Conservation (phyloP, 2,113 vertebrate genomes). For the Cephalopholis sonnerati region DNA sequence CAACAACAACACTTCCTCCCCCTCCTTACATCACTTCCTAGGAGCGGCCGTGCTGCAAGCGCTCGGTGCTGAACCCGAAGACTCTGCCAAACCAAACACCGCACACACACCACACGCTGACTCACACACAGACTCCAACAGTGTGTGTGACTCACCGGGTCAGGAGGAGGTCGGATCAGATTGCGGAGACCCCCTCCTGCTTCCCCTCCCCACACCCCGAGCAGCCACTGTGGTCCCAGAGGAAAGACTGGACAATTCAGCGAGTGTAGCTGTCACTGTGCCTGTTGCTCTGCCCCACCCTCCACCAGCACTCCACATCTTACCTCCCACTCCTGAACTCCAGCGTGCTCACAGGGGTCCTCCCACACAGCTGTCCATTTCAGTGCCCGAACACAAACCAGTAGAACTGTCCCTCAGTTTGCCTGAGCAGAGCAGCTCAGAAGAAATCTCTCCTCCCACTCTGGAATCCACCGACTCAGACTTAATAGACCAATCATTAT, state of each 20-base stretch:
- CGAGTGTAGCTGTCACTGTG: constrained; percentile 52
- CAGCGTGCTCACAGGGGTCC: constrained; percentile 29
- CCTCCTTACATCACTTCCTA: constrained; percentile 90
- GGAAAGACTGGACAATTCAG: constrained; percentile 50
- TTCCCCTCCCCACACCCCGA: constrained; percentile 59
- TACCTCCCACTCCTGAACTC: constrained; percentile 63
- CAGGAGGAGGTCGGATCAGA: constrained; percentile 36
- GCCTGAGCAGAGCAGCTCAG: constrained; percentile 58
- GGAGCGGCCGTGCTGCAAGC: constrained; percentile 83
- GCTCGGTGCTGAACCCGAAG: constrained; percentile 43
- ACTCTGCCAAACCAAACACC: constrained; percentile 23
- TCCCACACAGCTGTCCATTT: constrained; percentile 29
- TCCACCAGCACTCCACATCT: constrained; percentile 66
- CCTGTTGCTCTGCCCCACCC: constrained; percentile 57
- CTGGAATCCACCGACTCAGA: constrained; percentile 58
- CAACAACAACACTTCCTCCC: constrained; percentile 89
- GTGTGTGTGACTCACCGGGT: constrained; percentile 49
- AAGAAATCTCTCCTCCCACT: constrained; percentile 56
- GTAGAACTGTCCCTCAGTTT: constrained; percentile 48
- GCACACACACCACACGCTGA: neutral
- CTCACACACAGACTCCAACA: constrained; percentile 37
- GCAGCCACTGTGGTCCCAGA: constrained; percentile 78
- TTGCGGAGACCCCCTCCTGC: constrained; percentile 24
- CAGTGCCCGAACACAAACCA: constrained; percentile 49
- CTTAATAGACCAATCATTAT: constrained; percentile 41